Evolutionary conservation across 2,113 vertebrate species (phyloP).

Genomic region (Laticauda colubrina): DNA sequence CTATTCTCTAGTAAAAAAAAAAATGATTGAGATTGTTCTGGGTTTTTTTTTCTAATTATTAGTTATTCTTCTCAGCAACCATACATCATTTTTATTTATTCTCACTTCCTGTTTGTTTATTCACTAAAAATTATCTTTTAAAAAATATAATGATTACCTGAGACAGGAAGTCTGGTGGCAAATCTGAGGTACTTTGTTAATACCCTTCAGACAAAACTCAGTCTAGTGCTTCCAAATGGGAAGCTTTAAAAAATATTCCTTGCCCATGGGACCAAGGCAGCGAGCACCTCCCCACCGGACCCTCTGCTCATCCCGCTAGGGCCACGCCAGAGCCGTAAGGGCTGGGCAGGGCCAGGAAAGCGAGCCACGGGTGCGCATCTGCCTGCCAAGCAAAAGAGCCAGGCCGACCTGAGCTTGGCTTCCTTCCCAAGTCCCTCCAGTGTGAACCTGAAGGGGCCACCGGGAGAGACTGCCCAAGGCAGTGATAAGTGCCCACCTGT

Average conservation of each 20-base stretch:
- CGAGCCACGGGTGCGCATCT: too few species aligned
- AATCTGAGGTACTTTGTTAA: neutral
- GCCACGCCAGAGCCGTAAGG: too few species aligned
- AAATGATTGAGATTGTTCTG: neutral
- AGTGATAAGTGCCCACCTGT: too few species aligned
- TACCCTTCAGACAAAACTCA: neutral
- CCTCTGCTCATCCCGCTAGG: too few species aligned
- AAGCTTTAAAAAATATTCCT: neutral
- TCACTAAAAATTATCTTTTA: neutral
- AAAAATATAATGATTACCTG: neutral
- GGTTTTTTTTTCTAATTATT: neutral
- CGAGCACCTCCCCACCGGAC: too few species aligned
- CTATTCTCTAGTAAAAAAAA: neutral
- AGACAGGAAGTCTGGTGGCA: neutral
- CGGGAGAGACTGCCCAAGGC: too few species aligned
- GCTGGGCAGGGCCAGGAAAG: too few species aligned
- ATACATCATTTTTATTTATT: neutral
- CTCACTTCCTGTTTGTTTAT: neutral
- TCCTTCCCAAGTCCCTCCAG: too few species aligned
- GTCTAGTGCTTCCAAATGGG: neutral
- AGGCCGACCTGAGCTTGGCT: too few species aligned
- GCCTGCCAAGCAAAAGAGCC: too few species aligned
- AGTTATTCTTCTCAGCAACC: neutral
- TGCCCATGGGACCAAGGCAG: neutral
- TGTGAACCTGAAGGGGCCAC: too few species aligned